Base-by-base conservation (phyloP, 2,797 vertebrate species). In the Zenarchopterus dispar region DNA sequence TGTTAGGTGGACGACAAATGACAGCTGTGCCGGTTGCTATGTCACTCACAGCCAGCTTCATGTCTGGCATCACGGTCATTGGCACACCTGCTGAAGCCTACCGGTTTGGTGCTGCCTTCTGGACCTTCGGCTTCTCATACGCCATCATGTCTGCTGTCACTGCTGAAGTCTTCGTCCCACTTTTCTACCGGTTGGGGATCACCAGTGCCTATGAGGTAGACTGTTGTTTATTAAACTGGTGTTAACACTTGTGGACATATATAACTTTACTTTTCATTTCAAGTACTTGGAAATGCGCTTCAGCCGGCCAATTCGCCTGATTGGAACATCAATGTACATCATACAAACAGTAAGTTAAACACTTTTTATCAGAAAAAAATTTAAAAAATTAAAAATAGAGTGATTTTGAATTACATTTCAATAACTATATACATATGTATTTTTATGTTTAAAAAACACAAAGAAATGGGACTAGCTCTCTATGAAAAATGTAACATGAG, bases 61-160 rank as follows among this genome's bases (percentile, higher is more conserved):
- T 95, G 94, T 95, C 94, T 44, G 94, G 94, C 13, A 93, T 95
- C 86, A 94, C 94, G 0, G 93, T 94, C n/a, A 94, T 95, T 11
- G 94, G 94, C 22, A 94, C 93, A 5, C 94, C 94, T 0, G 86
- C 92, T 0, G 94, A 94, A 67, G 89, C 92, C 5, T 94, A 94
- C 71, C 52, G 62, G 0, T 94, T 80, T 6, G 94, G 94, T 41
- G 9, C 87, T 17, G 76, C 89, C 7, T 95, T 88, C 77, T 94
- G 93, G 94, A 49, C 91, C 28, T 94, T 94, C 17, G 85, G 71
- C 42, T 75, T 95, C 56, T 71, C 92, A 48, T 94, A 95, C 19
- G 41, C 89, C 68, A 88, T 94, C 60, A 94, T 93, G 92, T 92
- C 92, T 18, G 42, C 8, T n/a, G 4, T 93, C 84, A 93, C 84